Evolutionary conservation across 2,888 invertebrate genomes (phyloP).

Genomic region (Cheiracanthium punctorium): DNA sequence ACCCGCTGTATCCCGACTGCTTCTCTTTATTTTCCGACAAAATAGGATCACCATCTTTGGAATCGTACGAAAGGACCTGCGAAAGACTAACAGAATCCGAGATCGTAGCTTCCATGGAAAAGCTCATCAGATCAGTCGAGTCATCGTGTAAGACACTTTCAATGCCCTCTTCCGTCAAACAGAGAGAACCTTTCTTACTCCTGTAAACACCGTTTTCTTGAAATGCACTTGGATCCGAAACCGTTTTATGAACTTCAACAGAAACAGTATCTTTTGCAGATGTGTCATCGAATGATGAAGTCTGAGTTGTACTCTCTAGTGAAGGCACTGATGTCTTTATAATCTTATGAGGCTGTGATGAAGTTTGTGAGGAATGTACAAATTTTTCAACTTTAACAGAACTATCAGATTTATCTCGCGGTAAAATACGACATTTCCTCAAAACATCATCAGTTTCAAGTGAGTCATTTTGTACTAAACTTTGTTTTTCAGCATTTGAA

Average conservation of each 20-base stretch:
- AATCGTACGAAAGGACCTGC: constrained; percentile 60
- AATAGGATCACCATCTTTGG: constrained; percentile 14
- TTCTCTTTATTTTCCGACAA: constrained; percentile 21
- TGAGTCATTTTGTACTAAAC: constrained; percentile 8
- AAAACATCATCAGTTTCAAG: neutral
- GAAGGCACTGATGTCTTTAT: constrained; percentile 43
- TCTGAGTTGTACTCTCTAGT: constrained; percentile 12
- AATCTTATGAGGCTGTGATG: constrained; percentile 3
- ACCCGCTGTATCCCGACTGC: neutral
- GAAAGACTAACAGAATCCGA: constrained; percentile 62
- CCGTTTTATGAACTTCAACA: constrained; percentile 41
- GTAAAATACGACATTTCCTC: neutral
- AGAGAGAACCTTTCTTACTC: neutral
- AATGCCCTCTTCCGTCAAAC: neutral
- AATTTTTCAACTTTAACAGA: neutral
- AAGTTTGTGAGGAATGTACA: neutral
- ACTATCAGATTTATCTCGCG: neutral
- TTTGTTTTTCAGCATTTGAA: neutral
- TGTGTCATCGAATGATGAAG: neutral
- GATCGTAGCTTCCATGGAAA: constrained; percentile 64
- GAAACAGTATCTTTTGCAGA: constrained; percentile 24
- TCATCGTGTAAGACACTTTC: constrained; percentile 28
- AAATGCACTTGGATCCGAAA: neutral
- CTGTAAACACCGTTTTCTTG: neutral
- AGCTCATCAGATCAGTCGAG: constrained; percentile 25